Evolutionary conservation across 2,797 vertebrate species (phyloP), one percentile per base, ranked within the genome.

Genomic region (Channa striata): DNA sequence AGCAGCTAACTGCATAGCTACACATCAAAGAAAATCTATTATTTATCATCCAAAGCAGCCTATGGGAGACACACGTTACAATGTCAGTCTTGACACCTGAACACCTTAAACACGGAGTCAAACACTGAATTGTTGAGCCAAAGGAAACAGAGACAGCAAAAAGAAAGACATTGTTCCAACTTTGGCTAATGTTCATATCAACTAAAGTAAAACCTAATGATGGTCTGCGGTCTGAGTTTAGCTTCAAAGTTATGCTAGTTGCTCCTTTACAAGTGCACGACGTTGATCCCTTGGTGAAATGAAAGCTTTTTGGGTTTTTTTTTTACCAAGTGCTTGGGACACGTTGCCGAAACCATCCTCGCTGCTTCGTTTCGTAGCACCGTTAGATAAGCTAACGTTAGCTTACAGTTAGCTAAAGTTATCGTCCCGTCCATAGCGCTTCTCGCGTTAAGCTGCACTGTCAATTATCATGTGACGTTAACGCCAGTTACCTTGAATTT

Each of bases 361-460:
- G 34, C 6, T 5, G 40, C 25, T 21, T 57, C 2, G n/a, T n/a
- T n/a, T n/a, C n/a, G n/a, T n/a, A n/a, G n/a, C n/a, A n/a, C n/a
- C n/a, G n/a, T n/a, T n/a, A n/a, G n/a, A n/a, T 53, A 34, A 60
- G 81, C 81, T 67, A 50, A 50, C 33, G 58, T 48, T 86, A 76
- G 4, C 25, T n/a, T 9, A 11, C 7, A 19, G 36, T 56, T 59
- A 37, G 12, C 68, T 19, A 0, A 70, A 67, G 60, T 81, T 61
- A 59, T 34, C 60, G 0, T 6, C 5, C 3, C 8, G 8, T 19
- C 2, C 30, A 3, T 16, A 4, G 5, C 1, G 20, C 1, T 3
- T 5, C 0, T 40, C 39, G 40, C 7, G 30, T 9, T 1, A 30
- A 30, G 1, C 4, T 30, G n/a, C 5, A 36, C 2, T 9, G 19